phyloP scores from a whole-genome alignment of 2,113 vertebrate genomes.

The Pseudorectes ferrugineus region DNA sequence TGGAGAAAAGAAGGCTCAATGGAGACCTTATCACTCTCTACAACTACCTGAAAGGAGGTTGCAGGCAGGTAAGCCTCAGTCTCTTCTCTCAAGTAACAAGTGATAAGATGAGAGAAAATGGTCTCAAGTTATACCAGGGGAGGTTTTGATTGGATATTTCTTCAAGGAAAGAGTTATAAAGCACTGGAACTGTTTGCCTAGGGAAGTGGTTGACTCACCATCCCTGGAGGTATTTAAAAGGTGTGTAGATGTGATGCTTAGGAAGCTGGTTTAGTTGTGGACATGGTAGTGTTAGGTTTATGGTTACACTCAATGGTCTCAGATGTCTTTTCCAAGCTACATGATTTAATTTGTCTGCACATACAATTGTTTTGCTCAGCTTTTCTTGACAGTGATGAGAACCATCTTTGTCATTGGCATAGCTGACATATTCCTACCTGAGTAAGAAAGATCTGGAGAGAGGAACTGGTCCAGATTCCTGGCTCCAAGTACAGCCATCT shows the following conservation, averaged over 20 bases:
- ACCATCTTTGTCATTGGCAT: not conserved
- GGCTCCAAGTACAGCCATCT: not conserved
- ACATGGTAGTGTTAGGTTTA: not conserved
- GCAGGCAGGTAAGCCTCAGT: fast-evolving
- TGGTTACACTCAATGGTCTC: not conserved
- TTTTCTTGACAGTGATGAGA: not conserved
- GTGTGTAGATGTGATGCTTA: fast-evolving
- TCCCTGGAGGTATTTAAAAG: not conserved
- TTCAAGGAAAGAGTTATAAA: not conserved
- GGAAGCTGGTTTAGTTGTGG: not conserved
- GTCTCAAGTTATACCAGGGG: not conserved
- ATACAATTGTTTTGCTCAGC: not conserved
- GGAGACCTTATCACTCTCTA: fast-evolving
- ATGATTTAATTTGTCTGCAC: not conserved
- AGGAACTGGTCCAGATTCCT: not conserved
- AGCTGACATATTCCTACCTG: not conserved
- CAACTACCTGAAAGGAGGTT: not conserved
- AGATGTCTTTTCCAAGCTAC: not conserved
- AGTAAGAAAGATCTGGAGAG: not conserved
- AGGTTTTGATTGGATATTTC: not conserved
- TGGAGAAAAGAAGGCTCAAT: not conserved
- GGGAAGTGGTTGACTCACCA: not conserved
- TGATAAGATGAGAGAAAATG: not conserved
- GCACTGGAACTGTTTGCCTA: not conserved
- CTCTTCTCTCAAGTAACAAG: not conserved